A percentile compares a stretch with the other conserved stretches of the same genome.
phyloP scores from a whole-genome alignment of 2,797 vertebrate genomes.

The Characodon lateralis region DNA sequence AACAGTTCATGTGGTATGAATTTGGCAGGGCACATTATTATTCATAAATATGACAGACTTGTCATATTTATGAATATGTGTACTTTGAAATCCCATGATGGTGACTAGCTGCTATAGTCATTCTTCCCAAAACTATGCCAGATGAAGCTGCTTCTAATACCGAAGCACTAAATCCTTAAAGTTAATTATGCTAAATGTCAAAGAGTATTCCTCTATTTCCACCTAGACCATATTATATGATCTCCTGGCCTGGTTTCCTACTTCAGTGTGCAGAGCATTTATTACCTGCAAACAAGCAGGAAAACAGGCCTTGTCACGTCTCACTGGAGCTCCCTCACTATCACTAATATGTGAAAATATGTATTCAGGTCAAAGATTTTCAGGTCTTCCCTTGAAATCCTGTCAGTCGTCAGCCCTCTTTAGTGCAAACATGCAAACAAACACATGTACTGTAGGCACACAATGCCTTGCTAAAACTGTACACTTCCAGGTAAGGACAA shows the following conservation, averaged over 20 bases:
- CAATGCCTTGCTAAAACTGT: conserved; percentile 41
- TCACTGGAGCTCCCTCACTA: conserved; percentile 68
- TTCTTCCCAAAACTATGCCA: not conserved
- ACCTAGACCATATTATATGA: conserved; percentile 47
- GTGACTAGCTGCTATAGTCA: too few relatives aligned
- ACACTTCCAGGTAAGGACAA: conserved; percentile 29
- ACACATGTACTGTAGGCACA: conserved; percentile 54
- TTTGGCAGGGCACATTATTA: not conserved
- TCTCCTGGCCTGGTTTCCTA: conserved; percentile 61
- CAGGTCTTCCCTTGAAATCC: conserved; percentile 65
- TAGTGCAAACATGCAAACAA: conserved; percentile 68
- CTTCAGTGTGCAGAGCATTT: conserved; percentile 60
- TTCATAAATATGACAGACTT: not conserved
- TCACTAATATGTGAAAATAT: conserved; percentile 77
- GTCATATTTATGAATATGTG: not conserved
- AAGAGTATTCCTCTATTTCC: conserved; percentile 52
- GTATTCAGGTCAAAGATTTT: conserved; percentile 77
- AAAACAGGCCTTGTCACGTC: conserved; percentile 71
- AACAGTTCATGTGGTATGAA: not conserved
- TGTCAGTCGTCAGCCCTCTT: conserved; percentile 60
- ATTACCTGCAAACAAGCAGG: conserved; percentile 76
- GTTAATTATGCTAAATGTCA: conserved; percentile 59
- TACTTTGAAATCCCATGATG: not conserved
- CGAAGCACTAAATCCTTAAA: not conserved
- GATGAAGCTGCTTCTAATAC: not conserved